phyloP scores from a whole-genome alignment of 2,113 vertebrate species.

The Nothocercus nigrocapillus region DNA sequence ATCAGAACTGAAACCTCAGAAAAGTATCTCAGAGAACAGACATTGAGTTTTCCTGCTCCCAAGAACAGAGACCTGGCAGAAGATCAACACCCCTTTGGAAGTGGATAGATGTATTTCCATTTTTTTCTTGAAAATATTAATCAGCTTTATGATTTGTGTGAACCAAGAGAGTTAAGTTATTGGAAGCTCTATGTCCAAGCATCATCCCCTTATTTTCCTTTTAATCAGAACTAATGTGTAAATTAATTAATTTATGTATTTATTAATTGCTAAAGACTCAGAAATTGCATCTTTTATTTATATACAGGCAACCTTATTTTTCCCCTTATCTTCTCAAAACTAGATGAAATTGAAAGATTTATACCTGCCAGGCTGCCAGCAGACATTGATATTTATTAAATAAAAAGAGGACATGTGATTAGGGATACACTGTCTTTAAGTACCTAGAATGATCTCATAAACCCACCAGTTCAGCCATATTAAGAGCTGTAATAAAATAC shows the following conservation, averaged over 20 bases:
- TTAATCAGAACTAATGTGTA: not conserved
- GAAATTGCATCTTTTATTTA: not conserved
- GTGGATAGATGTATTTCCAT: not conserved
- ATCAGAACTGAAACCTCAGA: not conserved
- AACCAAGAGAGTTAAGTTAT: not conserved
- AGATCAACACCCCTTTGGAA: not conserved
- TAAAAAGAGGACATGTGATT: not conserved
- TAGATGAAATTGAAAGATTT: not conserved
- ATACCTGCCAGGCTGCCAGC: not conserved
- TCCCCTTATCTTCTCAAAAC: not conserved
- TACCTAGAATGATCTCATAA: slow-evolving; percentile 9
- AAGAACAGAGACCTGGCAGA: not conserved
- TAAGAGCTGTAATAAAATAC: slow-evolving; percentile 33
- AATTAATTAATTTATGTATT: not conserved
- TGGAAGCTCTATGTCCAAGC: not conserved
- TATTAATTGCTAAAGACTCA: not conserved
- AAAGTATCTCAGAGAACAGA: not conserved
- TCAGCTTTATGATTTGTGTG: not conserved
- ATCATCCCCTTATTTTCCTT: not conserved
- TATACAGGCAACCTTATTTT: not conserved
- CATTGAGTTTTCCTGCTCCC: not conserved
- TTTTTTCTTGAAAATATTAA: not conserved
- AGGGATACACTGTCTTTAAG: not conserved
- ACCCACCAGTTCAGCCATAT: not conserved
- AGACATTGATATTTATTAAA: slow-evolving; percentile 18